Conservation (phyloP, 2,888 invertebrate genomes). For the Osmoderma eremita region DNA sequence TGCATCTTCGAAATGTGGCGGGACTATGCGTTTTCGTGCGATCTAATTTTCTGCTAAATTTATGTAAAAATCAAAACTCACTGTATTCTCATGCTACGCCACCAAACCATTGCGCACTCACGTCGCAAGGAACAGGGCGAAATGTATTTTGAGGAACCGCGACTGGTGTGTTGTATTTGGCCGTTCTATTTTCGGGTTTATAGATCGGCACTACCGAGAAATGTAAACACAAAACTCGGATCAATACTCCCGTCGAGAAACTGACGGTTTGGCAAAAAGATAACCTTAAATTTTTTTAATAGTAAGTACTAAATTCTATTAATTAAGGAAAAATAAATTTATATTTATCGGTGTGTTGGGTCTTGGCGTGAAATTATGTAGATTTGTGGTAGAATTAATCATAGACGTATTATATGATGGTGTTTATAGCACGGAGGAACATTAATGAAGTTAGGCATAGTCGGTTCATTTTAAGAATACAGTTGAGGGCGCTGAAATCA, state of each 20-base stretch:
- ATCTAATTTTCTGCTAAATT: neutral
- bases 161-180: neutral
- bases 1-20: neutral
- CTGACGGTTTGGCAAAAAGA: no score
- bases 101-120: conserved; percentile 24
- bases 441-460: no score
- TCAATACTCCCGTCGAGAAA: conserved; percentile 4
- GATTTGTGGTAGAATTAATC: no score
- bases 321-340: no score
- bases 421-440: no score
- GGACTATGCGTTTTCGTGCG: neutral
- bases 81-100: conserved; percentile 2
- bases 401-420: no score
- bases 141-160: neutral
- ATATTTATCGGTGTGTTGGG: no score
- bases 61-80: conserved; percentile 9
- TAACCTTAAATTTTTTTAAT: no score
- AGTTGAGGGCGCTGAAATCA: no score
- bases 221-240: neutral
- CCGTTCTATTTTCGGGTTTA: conserved; percentile 7
- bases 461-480: no score
- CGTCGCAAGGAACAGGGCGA: neutral
- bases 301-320: no score
- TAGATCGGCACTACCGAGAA: neutral
- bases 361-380: no score